Conservation (phyloP, 2,888 invertebrate species). For the Perizoma flavofasciatum region DNA sequence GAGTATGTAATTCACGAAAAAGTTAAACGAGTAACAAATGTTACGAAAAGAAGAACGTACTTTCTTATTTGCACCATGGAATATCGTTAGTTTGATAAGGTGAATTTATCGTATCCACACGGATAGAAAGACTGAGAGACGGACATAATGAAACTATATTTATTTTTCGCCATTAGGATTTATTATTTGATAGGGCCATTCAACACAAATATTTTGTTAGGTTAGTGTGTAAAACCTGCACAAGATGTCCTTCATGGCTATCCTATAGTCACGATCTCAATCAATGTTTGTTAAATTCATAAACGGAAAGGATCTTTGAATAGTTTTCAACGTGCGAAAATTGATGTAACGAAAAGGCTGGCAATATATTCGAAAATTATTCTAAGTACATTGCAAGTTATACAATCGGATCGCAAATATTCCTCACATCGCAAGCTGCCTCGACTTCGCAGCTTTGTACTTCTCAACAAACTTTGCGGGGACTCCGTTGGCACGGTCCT, state of each 20-base stretch:
- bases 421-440: constrained; percentile 24
- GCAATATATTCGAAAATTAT: constrained; percentile 21
- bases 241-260: neutral
- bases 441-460: constrained; percentile 45
- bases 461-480: constrained; percentile 52
- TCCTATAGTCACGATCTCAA: neutral
- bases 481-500: constrained; percentile 42
- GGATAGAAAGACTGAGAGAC: too few relatives aligned
- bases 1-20: too few relatives aligned
- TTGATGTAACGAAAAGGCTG: constrained; percentile 6
- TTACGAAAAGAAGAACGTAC: too few relatives aligned
- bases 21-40: too few relatives aligned
- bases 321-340: neutral
- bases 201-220: too few relatives aligned
- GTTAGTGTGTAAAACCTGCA: too few relatives aligned
- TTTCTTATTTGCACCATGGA: too few relatives aligned
- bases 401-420: constrained; percentile 25
- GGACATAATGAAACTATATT: too few relatives aligned
- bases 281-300: neutral
- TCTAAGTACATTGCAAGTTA: constrained; percentile 24
- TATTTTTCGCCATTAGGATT: too few relatives aligned
- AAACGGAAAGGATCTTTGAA: neutral
- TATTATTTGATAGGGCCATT: too few relatives aligned
- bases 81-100: too few relatives aligned
- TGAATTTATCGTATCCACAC: too few relatives aligned